These are phyloP conservation scores for Dasysyrphus albostriatus DNA, from an alignment of 2,888 invertebrate species.

Conservation along the genomic window DNA sequence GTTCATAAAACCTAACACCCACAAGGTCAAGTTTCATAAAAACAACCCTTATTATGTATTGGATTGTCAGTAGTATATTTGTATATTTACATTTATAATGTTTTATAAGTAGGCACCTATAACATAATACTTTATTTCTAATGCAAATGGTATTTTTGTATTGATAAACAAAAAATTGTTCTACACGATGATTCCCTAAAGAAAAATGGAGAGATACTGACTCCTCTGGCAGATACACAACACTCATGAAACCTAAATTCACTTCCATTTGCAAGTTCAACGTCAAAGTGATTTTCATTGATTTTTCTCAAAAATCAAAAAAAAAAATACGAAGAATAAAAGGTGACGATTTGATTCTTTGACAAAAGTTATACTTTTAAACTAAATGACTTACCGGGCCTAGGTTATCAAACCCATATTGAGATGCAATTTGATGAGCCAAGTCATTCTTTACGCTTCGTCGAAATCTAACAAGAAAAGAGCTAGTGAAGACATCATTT, in stretches of 20 bases:
- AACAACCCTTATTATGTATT: constrained; percentile 16
- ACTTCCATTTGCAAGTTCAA: constrained; percentile 68
- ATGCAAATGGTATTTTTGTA: neutral
- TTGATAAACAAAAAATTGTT: constrained; percentile 9
- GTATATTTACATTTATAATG: neutral
- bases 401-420: constrained; percentile 96
- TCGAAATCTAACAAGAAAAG: constrained; percentile 95
- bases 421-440: constrained; percentile 92
- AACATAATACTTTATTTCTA: neutral
- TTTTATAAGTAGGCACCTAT: neutral
- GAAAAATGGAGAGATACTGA: neutral
- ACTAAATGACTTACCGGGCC: constrained; percentile 92
- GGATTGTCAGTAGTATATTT: neutral
- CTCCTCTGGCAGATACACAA: constrained; percentile 52
- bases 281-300: constrained; percentile 64
- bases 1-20: constrained; percentile 48
- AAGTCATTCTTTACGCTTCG: constrained; percentile 90
- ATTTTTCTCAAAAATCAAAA: constrained; percentile 69
- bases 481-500: constrained; percentile 93
- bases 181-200: neutral
- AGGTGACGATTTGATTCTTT: neutral
- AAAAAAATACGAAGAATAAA: neutral
- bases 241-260: constrained; percentile 54
- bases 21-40: constrained; percentile 59
- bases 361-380: neutral